A percentile compares a stretch with the other conserved stretches of the same genome.
Evolutionary conservation across 2,113 vertebrate species (phyloP).

Genomic region (Chelonoidis abingdonii): DNA sequence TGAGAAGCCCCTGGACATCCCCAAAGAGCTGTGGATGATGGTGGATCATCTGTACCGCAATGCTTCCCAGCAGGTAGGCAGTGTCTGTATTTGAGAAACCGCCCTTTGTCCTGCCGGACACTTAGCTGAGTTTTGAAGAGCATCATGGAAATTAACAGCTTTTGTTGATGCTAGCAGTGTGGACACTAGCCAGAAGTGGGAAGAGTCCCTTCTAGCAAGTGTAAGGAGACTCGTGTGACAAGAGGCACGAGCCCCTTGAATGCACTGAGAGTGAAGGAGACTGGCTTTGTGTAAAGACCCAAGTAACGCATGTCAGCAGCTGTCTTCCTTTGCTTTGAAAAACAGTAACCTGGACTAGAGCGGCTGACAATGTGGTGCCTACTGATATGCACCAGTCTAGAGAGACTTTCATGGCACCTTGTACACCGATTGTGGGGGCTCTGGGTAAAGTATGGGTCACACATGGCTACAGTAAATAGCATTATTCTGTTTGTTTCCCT

Average conservation of each 20-base stretch:
- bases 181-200: neutral
- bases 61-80: constrained; percentile 90
- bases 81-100: neutral
- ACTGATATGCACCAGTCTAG: neutral
- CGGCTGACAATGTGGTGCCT: neutral
- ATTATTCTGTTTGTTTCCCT: neutral
- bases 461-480: neutral
- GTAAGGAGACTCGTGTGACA: neutral
- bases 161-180: neutral
- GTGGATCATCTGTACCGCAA: constrained; percentile 92
- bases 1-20: constrained; percentile 90
- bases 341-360: neutral
- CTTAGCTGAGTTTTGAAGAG: neutral
- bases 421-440: neutral
- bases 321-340: neutral
- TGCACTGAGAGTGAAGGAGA: neutral
- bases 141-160: neutral
- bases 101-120: neutral
- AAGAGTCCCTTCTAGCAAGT: neutral
- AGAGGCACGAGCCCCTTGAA: fast-evolving
- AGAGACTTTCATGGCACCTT: neutral
- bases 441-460: neutral
- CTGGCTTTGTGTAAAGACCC: neutral
- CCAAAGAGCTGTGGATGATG: constrained; percentile 98
- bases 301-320: neutral